Evolutionary conservation across 2,888 invertebrate species (phyloP).

Genomic region (Drymonia ruficornis): DNA sequence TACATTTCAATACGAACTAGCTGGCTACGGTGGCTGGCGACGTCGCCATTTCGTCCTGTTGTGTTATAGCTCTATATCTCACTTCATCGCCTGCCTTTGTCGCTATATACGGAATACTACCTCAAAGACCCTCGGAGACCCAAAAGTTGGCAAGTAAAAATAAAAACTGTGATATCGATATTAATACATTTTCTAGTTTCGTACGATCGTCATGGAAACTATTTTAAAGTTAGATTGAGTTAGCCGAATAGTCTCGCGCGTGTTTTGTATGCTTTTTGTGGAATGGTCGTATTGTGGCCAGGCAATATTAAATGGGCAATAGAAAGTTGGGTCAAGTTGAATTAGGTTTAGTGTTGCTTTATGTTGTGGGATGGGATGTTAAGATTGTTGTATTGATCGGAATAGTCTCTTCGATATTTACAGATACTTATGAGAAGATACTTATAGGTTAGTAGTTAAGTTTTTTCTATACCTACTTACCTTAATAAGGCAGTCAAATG

Average conservation of each 20-base stretch:
- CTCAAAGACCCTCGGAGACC: neutral
- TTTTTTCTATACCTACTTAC: too few relatives aligned
- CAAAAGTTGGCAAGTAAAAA: slow-evolving; percentile 3
- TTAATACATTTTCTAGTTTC: slow-evolving; percentile 40
- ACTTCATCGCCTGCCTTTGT: neutral
- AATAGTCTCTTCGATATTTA: too few relatives aligned
- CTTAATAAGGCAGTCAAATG: too few relatives aligned
- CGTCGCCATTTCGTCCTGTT: too few relatives aligned
- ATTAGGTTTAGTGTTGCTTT: slow-evolving; percentile 26
- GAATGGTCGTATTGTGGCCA: slow-evolving; percentile 19
- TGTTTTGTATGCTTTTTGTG: slow-evolving; percentile 52
- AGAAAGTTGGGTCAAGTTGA: slow-evolving; percentile 25
- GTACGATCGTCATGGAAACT: slow-evolving; percentile 47
- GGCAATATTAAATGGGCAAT: slow-evolving; percentile 24
- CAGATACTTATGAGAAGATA: too few relatives aligned
- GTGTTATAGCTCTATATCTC: too few relatives aligned
- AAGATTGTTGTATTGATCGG: neutral
- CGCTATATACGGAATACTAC: neutral
- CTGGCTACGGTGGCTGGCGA: too few relatives aligned
- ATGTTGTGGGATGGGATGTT: slow-evolving; percentile 23
- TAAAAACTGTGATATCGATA: slow-evolving; percentile 30
- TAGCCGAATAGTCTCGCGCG: slow-evolving; percentile 47
- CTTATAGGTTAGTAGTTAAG: too few relatives aligned
- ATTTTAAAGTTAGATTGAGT: slow-evolving; percentile 74
- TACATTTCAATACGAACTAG: too few relatives aligned